Evolutionary conservation across 64 coral and sea anemone genomes (phyloP).

Genomic region (Platygyra sinensis): DNA sequence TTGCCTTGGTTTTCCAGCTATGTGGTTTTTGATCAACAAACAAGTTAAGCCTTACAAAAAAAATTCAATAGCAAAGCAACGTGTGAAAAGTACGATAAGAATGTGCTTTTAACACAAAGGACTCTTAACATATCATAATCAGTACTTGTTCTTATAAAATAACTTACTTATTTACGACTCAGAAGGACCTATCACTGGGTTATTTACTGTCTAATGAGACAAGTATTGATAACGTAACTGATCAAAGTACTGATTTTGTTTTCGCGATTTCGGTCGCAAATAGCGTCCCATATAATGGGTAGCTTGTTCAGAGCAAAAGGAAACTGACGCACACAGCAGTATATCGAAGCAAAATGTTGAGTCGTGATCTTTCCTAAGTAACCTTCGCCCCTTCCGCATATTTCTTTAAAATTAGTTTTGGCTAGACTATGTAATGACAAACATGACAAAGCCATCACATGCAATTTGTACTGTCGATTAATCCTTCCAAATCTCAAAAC

Average conservation of each 20-base stretch:
- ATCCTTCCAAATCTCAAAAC: too few relatives aligned
- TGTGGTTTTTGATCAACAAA: slow-evolving; percentile 37
- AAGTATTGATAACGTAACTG: background rate
- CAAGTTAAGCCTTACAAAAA: background rate
- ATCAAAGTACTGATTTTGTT: background rate
- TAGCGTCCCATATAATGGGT: background rate
- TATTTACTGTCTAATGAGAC: background rate
- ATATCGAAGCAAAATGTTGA: too few relatives aligned
- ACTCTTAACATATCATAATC: background rate
- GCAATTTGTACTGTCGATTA: too few relatives aligned
- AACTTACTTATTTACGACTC: background rate
- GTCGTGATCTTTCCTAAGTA: too few relatives aligned
- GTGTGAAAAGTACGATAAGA: background rate
- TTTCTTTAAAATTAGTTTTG: too few relatives aligned
- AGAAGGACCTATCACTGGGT: background rate
- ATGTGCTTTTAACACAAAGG: background rate
- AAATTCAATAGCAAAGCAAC: slow-evolving; percentile 13
- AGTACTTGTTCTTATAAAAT: background rate
- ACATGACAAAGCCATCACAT: too few relatives aligned
- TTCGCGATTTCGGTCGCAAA: background rate
- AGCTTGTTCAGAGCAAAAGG: too few relatives aligned
- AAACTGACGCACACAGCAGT: too few relatives aligned
- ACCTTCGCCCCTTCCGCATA: too few relatives aligned
- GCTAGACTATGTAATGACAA: too few relatives aligned
- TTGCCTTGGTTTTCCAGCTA: slow-evolving; percentile 41